Evolutionary conservation across 2,797 vertebrate species (phyloP).

Genomic region (Helostoma temminkii): DNA sequence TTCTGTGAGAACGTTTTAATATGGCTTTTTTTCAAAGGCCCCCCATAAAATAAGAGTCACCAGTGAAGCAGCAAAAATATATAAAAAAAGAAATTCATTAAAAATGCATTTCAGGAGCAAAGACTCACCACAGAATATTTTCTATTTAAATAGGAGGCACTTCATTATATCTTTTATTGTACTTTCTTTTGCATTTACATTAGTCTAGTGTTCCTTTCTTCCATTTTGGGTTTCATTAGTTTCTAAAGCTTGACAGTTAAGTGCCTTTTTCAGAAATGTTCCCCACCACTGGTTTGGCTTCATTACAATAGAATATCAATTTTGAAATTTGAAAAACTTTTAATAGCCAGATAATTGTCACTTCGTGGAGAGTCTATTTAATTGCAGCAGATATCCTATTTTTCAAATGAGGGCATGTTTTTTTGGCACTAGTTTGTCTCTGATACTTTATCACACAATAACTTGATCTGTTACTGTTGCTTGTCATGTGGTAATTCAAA

Average conservation of each 20-base stretch:
- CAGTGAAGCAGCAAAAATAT: conserved; percentile 99
- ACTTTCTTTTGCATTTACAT: conserved; percentile 99
- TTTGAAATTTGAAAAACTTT: conserved; percentile 83
- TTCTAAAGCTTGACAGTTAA: conserved; percentile 90
- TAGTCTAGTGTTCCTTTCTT: conserved; percentile 97
- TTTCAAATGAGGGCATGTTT: conserved; percentile 48
- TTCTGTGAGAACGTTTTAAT: conserved; percentile 98
- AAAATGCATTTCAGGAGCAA: conserved; percentile 99
- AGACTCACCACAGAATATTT: conserved; percentile 99
- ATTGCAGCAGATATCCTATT: conserved; percentile 74
- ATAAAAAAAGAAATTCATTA: conserved; percentile 99
- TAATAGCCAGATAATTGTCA: conserved; percentile 83
- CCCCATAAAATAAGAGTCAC: conserved; percentile 97
- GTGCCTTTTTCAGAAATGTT: conserved; percentile 88
- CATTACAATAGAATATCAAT: conserved; percentile 86
- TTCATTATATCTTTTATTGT: conserved; percentile 99
- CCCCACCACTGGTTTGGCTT: conserved; percentile 86
- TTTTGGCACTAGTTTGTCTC: conserved; percentile 49
- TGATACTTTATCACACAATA: conserved; percentile 54
- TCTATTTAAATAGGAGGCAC: conserved; percentile 99
- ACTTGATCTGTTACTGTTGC: conserved; percentile 59
- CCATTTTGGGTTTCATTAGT: conserved; percentile 99
- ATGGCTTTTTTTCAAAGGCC: conserved; percentile 89
- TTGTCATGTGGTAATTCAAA: conserved; percentile 52
- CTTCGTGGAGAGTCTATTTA: conserved; percentile 75